Evolutionary conservation across 1,140 invertebrate genomes (phyloP), one percentile per base, ranked within the genome.

Genomic region (Leguminivora glycinivorella): DNA sequence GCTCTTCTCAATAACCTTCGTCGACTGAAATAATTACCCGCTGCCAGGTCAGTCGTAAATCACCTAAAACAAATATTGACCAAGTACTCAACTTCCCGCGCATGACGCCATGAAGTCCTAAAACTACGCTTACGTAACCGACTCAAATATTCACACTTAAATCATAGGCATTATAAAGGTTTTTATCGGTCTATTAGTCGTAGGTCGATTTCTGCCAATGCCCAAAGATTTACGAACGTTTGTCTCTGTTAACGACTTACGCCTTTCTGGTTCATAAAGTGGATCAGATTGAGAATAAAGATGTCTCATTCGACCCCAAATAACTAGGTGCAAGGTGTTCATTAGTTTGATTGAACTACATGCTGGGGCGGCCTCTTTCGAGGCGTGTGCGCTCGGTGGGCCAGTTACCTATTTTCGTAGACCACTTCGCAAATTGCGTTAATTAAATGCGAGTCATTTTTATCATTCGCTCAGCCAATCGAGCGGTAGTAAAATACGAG

Each of bases 71-170:
- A 52, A 52, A 52, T 52, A 52, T 52, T 52, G 47, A 52, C 7
- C 19, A 52, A 52, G 47, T 52, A 52, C 47, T 52, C 47, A 52
- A 52, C 47, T 52, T 52, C 47, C 47, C 47, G 47, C 9, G 43
- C 60, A 73, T 70, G 14, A 63, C 58, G 26, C 12, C 58, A 63
- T 17, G 58, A 29, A 63, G 25, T 63, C 25, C 58, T 63, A 63
- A 29, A 63, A 63, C n/a, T 29, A 63, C 22, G 25, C 56, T 25
- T 58, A 58, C 25, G 58, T 63, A 63, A 63, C 26, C 58, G 58
- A 63, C n/a, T 17, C 58, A 63, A 63, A 63, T 63, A 63, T 63
- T 63, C 58, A 63, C 58, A 63, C 58, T 63, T 63, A 63, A 26
- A 63, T 63, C 58, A 63, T 63, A 29, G 58, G n/a, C 26, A 19